Evolutionary conservation across 64 coral and sea anemone species (phyloP).

Genomic region (Montipora sp.): DNA sequence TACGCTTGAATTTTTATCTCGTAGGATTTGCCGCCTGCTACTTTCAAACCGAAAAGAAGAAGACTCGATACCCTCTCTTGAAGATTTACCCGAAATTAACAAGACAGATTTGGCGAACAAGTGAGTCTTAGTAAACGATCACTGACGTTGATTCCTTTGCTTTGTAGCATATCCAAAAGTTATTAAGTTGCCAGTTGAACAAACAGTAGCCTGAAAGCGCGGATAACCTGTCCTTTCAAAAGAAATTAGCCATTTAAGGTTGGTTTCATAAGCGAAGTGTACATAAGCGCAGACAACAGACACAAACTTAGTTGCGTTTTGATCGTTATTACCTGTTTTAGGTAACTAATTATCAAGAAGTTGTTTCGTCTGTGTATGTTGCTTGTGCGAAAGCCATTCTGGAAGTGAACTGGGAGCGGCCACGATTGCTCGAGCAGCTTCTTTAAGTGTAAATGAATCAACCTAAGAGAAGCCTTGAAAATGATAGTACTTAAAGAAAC

Average conservation of each 20-base stretch:
- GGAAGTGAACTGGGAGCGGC: too few species aligned
- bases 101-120: constrained; percentile 96
- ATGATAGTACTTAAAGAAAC: too few species aligned
- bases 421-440: too few species aligned
- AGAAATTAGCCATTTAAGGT: background rate
- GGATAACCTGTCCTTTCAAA: background rate
- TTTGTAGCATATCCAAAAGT: too few species aligned
- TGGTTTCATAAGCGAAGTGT: background rate
- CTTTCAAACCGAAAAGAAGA: constrained; percentile 83
- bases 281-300: too few species aligned
- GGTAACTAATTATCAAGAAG: background rate
- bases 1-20: background rate
- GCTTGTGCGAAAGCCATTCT: too few species aligned
- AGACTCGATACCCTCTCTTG: constrained; percentile 25
- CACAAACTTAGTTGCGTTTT: too few species aligned
- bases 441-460: too few species aligned
- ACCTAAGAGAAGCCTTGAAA: too few species aligned
- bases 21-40: constrained; percentile 74
- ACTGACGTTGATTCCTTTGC: background rate
- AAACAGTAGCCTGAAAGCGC: too few species aligned
- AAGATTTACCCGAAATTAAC: constrained; percentile 83
- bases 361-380: background rate
- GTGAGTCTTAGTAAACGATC: constrained; percentile 29
- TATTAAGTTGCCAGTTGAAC: too few species aligned
- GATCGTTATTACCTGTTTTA: background rate